Evolutionary conservation across 1,140 invertebrate species (phyloP).

Genomic region (Zaprionus nigranus): DNA sequence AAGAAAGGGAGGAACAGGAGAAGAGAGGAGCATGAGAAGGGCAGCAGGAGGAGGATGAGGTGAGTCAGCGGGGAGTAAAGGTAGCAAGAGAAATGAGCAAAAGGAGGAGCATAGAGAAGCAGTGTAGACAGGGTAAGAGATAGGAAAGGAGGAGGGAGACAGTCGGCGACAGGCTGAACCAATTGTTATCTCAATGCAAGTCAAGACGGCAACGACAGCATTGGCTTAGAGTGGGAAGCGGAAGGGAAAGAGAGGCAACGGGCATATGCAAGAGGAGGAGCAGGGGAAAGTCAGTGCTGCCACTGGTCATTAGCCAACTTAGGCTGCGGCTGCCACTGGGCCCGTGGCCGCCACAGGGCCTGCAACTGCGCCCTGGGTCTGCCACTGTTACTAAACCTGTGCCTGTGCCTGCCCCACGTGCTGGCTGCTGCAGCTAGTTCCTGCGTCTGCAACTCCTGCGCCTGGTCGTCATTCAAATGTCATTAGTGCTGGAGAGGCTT

Average conservation of each 20-base stretch:
- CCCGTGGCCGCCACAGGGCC: slow-evolving; percentile 2
- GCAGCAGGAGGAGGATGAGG: no score
- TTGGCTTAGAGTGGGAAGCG: background rate
- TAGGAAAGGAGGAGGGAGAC: no score
- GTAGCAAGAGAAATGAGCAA: background rate
- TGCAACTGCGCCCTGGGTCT: background rate
- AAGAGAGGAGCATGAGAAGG: no score
- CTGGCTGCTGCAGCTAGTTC: background rate
- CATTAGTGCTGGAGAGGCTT: slow-evolving; percentile 56
- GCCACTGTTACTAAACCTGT: no score
- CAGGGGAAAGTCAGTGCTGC: background rate
- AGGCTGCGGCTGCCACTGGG: slow-evolving; percentile 35
- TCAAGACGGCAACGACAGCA: slow-evolving; percentile 16
- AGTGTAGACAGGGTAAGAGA: background rate
- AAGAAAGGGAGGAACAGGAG: no score
- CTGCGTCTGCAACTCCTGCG: slow-evolving; percentile 26
- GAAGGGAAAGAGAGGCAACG: background rate
- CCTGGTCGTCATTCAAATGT: slow-evolving; percentile 69
- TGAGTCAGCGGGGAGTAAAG: no score
- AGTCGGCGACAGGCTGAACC: background rate
- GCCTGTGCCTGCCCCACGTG: background rate
- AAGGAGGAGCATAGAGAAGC: background rate
- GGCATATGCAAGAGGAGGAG: background rate
- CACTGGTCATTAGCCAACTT: slow-evolving; percentile 71
- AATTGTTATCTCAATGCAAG: slow-evolving; percentile 47